Base-by-base conservation (phyloP, 2,888 invertebrate genomes). In the Drosophila melanosoma region DNA sequence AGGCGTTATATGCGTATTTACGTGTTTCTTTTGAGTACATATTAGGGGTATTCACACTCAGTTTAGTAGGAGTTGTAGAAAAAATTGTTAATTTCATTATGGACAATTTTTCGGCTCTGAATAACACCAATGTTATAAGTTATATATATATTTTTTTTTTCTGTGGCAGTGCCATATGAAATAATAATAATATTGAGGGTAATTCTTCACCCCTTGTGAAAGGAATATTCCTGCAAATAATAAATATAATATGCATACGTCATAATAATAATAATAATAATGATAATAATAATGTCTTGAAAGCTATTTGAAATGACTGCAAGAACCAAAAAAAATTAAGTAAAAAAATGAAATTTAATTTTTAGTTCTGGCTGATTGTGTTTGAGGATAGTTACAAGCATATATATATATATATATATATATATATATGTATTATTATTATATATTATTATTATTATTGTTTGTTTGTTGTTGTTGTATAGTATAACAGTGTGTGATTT, bases 401-500 rank as follows among this genome's bases (percentile, higher is more conserved):
- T 73, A 54, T 32, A 69, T 52, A 20, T 20, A 52, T 23, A 45
- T 45, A 10, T 42, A 17, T 17, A 38, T 32, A 32, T 32, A 4
- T 53, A 10, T 10, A 35, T 36, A 35, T 35, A 40, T 49, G 17
- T 40, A 62, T 75, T 57, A 63, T 68, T 67, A 69, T 67, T 71
- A 38, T 56, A 33, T 58, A 52, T 49, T 68, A 56, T 40, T 53
- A 40, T 70, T 81, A 48, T 70, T 64, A 53, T 68, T 33, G n/a
- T 63, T 59, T 71, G 45, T 48, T 64, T 61, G 29, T 69, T 53
- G 65, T 76, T 76, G 73, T 71, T 76, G 70, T 80, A 76, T 83
- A 76, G 79, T 83, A 68, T 79, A 84, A 84, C 83, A 84, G 83
- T 79, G 79, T 84, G 67, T 78, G 81, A 83, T 54, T 74, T 62